Conservation (phyloP, 2,113 vertebrate species). For the Nycticebus coucang region DNA sequence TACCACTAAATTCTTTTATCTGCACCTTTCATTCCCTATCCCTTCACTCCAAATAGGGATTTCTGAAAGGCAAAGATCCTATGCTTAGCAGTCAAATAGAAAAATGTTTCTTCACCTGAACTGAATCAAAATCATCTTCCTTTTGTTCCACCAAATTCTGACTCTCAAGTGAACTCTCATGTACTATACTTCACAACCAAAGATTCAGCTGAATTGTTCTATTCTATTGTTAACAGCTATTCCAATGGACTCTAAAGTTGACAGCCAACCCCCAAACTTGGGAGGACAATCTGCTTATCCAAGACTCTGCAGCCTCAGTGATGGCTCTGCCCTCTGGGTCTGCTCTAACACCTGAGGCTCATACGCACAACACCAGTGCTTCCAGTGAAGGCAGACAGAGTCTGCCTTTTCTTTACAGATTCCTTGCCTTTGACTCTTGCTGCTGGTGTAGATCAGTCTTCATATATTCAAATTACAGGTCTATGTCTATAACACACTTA, state of each 20-base stretch:
- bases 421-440: neutral
- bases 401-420: neutral
- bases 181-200: neutral
- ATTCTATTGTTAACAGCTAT: neutral
- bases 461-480: neutral
- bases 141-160: neutral
- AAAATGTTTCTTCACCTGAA: neutral
- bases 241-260: neutral
- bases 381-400: neutral
- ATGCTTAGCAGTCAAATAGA: neutral
- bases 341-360: neutral
- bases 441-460: neutral
- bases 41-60: neutral
- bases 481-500: neutral
- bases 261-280: neutral
- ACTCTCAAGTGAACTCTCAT: neutral
- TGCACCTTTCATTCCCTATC: neutral
- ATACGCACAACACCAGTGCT: accelerated
- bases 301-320: neutral
- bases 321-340: too few species aligned
- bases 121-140: neutral
- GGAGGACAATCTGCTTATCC: neutral
- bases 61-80: conserved; percentile 3
- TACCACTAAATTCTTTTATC: neutral
- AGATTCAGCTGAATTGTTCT: neutral